Evolutionary conservation across 2,797 vertebrate genomes (phyloP), one percentile per base, ranked within the genome.

Genomic region (Clarias fuscus): DNA sequence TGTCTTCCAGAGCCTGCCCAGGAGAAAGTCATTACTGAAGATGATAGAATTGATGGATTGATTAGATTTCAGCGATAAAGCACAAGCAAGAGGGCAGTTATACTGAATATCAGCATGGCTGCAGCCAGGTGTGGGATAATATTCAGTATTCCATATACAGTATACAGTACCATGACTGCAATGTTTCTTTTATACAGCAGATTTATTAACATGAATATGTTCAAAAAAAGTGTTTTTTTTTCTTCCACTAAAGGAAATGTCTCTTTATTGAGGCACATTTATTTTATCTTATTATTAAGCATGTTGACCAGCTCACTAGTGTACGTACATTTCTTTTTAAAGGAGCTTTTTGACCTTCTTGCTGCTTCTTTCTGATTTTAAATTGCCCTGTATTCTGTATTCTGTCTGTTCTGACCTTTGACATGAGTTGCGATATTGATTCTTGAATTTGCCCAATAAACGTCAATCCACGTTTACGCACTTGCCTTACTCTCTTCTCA

Each of bases 341-440:
- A 79, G 59, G 33, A n/a, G 22, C 2, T 40, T 13, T 64, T 67
- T 68, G 80, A 81, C 79, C 79, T 81, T 81, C 24, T 81, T 81
- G 40, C 17, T 80, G 11, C 40, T 67, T 2, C 4, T 65, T 65
- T 48, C 56, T 81, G 24, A 81, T 81, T 67, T 65, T 65, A 53
- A 24, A 65, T 65, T 67, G 37, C 40, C 14, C 61, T 67, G 37
- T 48, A 67, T 67, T 67, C 37, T 37, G 37, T 37, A 0, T 37
- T 37, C 79, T 48, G 79, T 8, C 79, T 65, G 40, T 48, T 43
- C 15, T 65, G 61, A 80, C 77, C 77, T 80, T 80, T 80, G 33
- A 59, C 27, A 43, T 64, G 77, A 62, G 64, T 14, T 64, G 59
- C 24, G 59, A 65, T 81, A 81, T 81, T 80, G 59, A 64, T 80